Conservation (phyloP, 2,113 vertebrate genomes). For the Meriones unguiculatus region DNA sequence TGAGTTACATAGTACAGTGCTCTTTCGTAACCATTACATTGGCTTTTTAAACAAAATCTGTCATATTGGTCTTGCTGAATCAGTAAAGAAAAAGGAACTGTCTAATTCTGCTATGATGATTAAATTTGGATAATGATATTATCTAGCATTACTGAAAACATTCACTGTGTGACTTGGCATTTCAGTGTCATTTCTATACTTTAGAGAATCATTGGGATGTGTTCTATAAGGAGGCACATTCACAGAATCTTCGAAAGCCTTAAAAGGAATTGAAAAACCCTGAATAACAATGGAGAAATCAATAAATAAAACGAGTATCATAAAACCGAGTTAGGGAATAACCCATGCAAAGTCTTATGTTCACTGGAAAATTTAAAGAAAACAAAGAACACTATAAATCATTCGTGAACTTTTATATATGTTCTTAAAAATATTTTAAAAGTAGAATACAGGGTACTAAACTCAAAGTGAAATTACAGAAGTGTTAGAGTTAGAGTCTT, state of each 20-base stretch:
- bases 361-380: neutral
- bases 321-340: neutral
- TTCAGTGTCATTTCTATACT: neutral
- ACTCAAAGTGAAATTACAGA: neutral
- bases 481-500: neutral
- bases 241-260: neutral
- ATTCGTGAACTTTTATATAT: neutral
- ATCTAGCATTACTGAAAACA: neutral
- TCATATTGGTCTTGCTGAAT: neutral
- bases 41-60: neutral
- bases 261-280: neutral
- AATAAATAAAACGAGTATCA: neutral
- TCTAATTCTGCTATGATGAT: no score
- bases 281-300: neutral
- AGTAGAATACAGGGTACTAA: neutral
- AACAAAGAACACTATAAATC: conserved; percentile 1
- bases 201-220: neutral
- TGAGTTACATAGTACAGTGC: neutral
- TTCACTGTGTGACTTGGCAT: neutral
- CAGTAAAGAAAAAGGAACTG: neutral
- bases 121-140: neutral
- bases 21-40: neutral
- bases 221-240: neutral
- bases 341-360: neutral
- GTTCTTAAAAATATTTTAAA: neutral